Conservation (phyloP, 2,113 vertebrate species). For the Cephalopholis sonnerati region DNA sequence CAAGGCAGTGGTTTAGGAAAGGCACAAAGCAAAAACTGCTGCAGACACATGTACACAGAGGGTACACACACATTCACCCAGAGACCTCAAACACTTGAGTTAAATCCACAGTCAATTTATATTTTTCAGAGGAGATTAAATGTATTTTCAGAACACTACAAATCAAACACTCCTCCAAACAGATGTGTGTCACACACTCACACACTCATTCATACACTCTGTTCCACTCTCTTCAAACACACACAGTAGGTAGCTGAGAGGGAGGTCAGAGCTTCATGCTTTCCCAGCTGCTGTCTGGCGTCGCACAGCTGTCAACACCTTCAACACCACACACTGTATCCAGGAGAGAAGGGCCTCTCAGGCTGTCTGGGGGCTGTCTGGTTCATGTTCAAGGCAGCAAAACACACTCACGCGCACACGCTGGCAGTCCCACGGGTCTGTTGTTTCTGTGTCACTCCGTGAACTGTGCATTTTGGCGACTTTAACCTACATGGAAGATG, state of each 20-base stretch:
- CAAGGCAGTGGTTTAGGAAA: conserved; percentile 4
- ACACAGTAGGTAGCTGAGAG: conserved; percentile 48
- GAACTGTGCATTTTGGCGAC: conserved; percentile 37
- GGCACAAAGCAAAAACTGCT: not conserved
- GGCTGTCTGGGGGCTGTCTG: conserved; percentile 37
- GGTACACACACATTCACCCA: not conserved
- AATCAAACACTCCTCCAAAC: not conserved
- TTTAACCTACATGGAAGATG: conserved; percentile 43
- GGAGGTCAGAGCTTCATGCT: conserved; percentile 63
- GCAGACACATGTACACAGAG: too few species aligned
- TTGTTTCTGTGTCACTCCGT: conserved; percentile 42
- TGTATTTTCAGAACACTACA: not conserved
- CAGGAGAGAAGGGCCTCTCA: conserved; percentile 27
- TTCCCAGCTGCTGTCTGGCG: conserved; percentile 78
- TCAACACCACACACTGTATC: conserved; percentile 42
- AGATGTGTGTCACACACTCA: conserved; percentile 48
- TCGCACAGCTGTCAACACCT: conserved; percentile 78
- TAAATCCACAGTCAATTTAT: too few species aligned
- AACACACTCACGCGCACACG: conserved; percentile 10
- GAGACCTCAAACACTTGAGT: not conserved
- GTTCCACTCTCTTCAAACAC: conserved; percentile 35
- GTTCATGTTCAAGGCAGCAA: conserved; percentile 25
- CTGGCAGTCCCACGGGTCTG: conserved; percentile 36
- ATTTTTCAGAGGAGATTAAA: too few species aligned
- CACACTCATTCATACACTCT: conserved; percentile 47